A percentile compares a stretch with the other conserved stretches of the same genome.
These are phyloP conservation scores for Trematocara macrostoma DNA, from an alignment of 2,113 vertebrate species.

Conservation along the genomic window DNA sequence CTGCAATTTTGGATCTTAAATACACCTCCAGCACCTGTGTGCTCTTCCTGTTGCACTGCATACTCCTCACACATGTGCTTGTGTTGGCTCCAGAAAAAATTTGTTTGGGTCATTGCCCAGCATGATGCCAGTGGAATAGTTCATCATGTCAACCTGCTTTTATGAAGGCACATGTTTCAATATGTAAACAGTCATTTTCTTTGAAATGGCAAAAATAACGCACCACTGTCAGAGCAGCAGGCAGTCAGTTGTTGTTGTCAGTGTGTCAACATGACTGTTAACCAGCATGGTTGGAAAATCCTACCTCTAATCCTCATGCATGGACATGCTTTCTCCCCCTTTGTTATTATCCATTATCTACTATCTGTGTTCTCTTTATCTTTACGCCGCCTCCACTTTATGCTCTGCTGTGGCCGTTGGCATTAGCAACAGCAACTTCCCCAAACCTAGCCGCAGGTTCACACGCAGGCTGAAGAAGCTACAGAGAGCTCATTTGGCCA, in stretches of 20 bases:
- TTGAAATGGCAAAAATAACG: neutral
- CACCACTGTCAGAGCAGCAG: neutral
- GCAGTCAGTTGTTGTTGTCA: neutral
- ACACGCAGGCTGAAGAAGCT: neutral
- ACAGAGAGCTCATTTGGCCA: neutral
- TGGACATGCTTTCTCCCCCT: neutral
- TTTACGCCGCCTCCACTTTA: neutral
- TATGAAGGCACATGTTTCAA: neutral
- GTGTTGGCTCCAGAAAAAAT: neutral
- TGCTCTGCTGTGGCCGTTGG: slow-evolving; percentile 44
- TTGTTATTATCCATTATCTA: neutral
- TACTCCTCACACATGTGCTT: neutral
- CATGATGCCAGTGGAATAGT: slow-evolving; percentile 12
- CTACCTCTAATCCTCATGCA: neutral
- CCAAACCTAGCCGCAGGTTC: slow-evolving; percentile 29
- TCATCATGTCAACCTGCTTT: neutral
- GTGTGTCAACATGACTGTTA: neutral
- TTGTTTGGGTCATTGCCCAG: neutral
- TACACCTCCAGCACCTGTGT: slow-evolving; percentile 14
- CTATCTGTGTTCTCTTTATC: slow-evolving; percentile 40
- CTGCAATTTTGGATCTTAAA: neutral
- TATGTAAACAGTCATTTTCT: neutral
- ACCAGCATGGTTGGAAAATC: neutral
- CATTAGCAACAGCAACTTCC: slow-evolving; percentile 48
- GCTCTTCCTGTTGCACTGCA: neutral